Conservation (phyloP, 2,113 vertebrate species). For the Stigmatopora nigra region DNA sequence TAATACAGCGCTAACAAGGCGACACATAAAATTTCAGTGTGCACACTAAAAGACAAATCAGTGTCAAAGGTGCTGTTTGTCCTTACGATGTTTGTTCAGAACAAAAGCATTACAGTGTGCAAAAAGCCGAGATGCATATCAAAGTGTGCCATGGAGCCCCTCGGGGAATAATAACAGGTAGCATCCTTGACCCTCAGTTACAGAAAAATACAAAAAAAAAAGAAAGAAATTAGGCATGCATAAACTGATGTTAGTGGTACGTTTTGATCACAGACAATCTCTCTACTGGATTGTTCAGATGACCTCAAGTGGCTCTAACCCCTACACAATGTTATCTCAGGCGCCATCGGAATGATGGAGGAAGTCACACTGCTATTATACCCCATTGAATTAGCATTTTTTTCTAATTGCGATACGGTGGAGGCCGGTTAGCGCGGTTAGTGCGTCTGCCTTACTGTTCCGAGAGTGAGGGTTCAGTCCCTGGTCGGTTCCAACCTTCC, state of each 20-base stretch:
- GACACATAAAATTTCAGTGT: background rate
- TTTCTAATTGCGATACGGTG: too few relatives aligned
- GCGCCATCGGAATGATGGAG: conserved; percentile 9
- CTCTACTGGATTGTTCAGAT: background rate
- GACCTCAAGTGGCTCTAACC: conserved; percentile 27
- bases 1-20: background rate
- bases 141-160: conserved; percentile 33
- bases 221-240: conserved; percentile 46
- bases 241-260: conserved; percentile 10
- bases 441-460: too few relatives aligned
- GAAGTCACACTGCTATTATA: too few relatives aligned
- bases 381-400: too few relatives aligned
- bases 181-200: conserved; percentile 36
- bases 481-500: too few relatives aligned
- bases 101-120: conserved; percentile 17
- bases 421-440: too few relatives aligned
- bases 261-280: conserved; percentile 50
- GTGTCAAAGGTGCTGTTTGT: background rate
- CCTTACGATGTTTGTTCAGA: conserved; percentile 2
- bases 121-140: conserved; percentile 38
- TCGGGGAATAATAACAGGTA: conserved; percentile 41
- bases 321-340: conserved; percentile 26
- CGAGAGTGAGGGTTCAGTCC: too few relatives aligned
- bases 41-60: background rate
- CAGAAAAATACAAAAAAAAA: conserved; percentile 3